These are phyloP conservation scores for Diplosoma virens DNA, from an alignment of 23 tunicate species.

Conservation along the genomic window DNA sequence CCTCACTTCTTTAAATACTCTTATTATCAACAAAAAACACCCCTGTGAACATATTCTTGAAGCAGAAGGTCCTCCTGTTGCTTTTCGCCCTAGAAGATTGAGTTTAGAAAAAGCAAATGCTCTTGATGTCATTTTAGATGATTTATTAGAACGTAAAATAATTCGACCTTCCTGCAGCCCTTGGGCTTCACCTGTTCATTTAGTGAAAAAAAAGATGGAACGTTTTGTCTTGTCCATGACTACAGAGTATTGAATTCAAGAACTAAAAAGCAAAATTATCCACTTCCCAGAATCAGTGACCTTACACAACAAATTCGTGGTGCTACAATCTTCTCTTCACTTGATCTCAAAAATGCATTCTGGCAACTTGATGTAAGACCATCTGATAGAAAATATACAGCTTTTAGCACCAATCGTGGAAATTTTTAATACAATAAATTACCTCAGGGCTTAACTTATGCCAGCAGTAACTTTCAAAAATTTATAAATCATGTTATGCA, in stretches of 20 bases:
- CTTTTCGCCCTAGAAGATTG: background rate
- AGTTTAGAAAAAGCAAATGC: background rate
- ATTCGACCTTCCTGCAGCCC: conserved; percentile 9
- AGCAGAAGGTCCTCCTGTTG: conserved; percentile 14
- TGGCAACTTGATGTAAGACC: background rate
- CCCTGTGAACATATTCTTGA: conserved; percentile 4
- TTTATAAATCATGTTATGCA: conserved; percentile 7
- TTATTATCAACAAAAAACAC: background rate
- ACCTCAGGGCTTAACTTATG: conserved; percentile 17
- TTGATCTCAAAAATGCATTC: conserved; percentile 14
- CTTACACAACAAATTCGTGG: conserved; percentile 4
- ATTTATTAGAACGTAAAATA: conserved; percentile 3
- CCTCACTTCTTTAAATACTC: background rate
- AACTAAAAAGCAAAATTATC: conserved; percentile 6
- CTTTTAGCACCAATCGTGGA: conserved; percentile 10
- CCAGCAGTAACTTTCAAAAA: conserved; percentile 11
- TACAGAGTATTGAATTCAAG: background rate
- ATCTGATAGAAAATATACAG: background rate
- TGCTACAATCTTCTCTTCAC: background rate
- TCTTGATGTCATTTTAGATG: background rate
- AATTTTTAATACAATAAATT: conserved; percentile 10
- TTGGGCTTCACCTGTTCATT: conserved; percentile 16
- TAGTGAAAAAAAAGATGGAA: conserved; percentile 15
- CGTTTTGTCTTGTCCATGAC: background rate
- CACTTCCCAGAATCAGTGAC: conserved; percentile 10